Evolutionary conservation across 35 echinoderm and acorn worm genomes (phyloP).

Genomic region (Lytechinus pictus): DNA sequence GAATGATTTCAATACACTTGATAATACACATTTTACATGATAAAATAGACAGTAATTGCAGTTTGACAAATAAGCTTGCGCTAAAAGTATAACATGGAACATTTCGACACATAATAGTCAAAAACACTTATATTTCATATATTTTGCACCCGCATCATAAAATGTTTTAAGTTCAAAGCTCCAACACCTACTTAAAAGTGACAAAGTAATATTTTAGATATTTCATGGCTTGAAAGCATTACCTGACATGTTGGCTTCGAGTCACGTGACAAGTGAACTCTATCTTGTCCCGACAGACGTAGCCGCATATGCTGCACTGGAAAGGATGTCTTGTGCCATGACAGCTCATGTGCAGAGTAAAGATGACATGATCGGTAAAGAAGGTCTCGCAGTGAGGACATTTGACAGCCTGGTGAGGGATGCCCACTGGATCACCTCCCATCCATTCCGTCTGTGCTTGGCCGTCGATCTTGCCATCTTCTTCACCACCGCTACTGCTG

Average conservation of each 20-base stretch:
- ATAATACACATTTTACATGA: constrained; percentile 3
- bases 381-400: constrained; percentile 96
- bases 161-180: constrained; percentile 33
- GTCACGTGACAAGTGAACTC: constrained; percentile 99
- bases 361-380: constrained; percentile 95
- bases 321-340: constrained; percentile 90
- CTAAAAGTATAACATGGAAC: not conserved
- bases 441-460: constrained; percentile 68
- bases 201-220: not conserved
- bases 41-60: not conserved
- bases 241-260: constrained; percentile 91
- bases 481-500: constrained; percentile 29
- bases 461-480: constrained; percentile 36
- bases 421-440: constrained; percentile 43
- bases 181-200: constrained; percentile 26
- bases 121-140: constrained; percentile 52
- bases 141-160: constrained; percentile 56
- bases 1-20: constrained; percentile 21
- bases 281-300: constrained; percentile 96
- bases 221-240: constrained; percentile 30
- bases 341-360: constrained; percentile 99
- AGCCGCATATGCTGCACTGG: constrained; percentile 97
- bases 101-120: constrained; percentile 38
- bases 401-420: constrained; percentile 79
- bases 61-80: constrained; percentile 25